A percentile compares a stretch with the other conserved stretches of the same genome.
Evolutionary conservation across 2,888 invertebrate genomes (phyloP).

Genomic region (Nomada lathburiana): DNA sequence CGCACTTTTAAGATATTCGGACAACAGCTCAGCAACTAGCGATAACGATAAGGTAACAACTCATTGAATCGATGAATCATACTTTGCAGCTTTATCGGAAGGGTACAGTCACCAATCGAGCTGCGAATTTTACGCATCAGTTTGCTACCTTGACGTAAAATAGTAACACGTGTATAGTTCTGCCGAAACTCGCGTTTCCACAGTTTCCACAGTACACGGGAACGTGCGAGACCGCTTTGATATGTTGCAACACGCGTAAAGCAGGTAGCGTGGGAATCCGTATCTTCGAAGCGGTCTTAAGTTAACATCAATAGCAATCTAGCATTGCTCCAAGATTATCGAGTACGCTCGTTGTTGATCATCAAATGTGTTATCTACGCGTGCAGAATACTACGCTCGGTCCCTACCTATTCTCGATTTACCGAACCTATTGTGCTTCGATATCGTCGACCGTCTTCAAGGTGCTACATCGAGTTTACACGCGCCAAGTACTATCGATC

Average conservation of each 20-base stretch:
- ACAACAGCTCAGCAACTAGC: not conserved
- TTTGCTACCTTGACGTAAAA: not conserved
- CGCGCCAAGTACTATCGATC: not conserved
- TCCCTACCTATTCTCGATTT: not conserved
- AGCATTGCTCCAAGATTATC: not conserved
- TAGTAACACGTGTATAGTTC: not conserved
- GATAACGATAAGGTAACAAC: conserved; percentile 29
- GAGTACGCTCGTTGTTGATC: not conserved
- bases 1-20: not conserved
- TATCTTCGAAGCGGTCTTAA: not conserved
- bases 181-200: not conserved
- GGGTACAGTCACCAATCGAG: not conserved
- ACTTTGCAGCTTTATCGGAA: not conserved
- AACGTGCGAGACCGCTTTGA: not conserved
- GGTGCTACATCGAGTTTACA: not conserved
- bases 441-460: no score
- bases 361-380: not conserved
- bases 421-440: not conserved
- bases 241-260: not conserved
- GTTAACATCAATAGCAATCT: not conserved
- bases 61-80: conserved; percentile 19
- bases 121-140: not conserved
- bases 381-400: not conserved
- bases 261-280: not conserved
- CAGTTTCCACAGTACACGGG: no score